phyloP scores from a whole-genome alignment of 2,797 vertebrate species.

The Onychomys torridus region DNA sequence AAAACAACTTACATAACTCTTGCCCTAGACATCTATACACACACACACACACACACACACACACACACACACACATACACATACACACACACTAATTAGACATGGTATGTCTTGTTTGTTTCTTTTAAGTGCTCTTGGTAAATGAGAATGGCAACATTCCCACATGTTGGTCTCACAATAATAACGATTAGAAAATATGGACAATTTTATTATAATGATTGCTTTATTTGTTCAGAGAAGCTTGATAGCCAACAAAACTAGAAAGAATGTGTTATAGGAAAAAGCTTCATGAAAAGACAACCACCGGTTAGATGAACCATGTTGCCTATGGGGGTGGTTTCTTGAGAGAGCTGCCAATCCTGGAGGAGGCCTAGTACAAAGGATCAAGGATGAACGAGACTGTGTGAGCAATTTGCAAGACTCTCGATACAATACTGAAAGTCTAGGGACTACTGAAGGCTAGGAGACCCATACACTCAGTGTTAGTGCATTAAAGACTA shows the following conservation, averaged over 20 bases:
- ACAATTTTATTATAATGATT: background rate
- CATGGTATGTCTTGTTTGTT: background rate
- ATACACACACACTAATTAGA: background rate
- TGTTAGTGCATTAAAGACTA: background rate
- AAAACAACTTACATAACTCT: background rate
- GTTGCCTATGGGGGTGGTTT: background rate
- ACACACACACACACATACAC: no score
- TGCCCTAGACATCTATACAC: background rate
- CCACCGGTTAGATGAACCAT: background rate
- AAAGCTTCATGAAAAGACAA: background rate
- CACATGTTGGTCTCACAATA: background rate
- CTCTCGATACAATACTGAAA: background rate
- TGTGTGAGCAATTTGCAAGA: background rate
- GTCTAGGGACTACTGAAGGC: background rate
- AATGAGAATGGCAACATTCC: background rate
- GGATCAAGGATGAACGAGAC: background rate
- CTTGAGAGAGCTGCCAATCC: background rate
- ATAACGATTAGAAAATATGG: background rate
- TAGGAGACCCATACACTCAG: background rate
- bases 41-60: background rate
- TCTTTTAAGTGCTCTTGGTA: background rate
- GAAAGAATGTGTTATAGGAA: background rate
- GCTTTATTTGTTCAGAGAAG: background rate
- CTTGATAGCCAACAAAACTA: background rate
- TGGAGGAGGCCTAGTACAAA: background rate